Evolutionary conservation across 1,140 invertebrate species (phyloP).

Genomic region (Himalopsyche phryganea): DNA sequence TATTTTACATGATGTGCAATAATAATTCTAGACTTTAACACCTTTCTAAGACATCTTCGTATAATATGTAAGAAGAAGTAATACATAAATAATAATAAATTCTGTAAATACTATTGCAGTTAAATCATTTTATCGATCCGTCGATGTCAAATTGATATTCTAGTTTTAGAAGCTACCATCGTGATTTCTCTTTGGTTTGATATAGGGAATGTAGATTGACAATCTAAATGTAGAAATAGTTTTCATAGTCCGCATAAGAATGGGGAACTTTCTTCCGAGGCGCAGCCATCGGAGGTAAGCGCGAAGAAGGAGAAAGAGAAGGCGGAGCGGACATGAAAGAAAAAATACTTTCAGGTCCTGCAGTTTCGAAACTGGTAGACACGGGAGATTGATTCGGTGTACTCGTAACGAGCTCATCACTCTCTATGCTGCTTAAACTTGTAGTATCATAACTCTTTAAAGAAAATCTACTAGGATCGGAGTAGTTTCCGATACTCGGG

Average conservation of each 20-base stretch:
- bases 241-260: conserved; percentile 58
- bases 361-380: conserved; percentile 26
- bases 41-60: too few relatives aligned
- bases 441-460: conserved; percentile 28
- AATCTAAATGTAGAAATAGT: conserved; percentile 59
- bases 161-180: too few relatives aligned
- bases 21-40: too few relatives aligned
- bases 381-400: conserved; percentile 35
- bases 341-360: conserved; percentile 5
- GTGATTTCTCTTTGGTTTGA: conserved; percentile 7
- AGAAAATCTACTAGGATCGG: conserved; percentile 23
- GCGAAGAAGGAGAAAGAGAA: conserved; percentile 44
- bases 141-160: too few relatives aligned
- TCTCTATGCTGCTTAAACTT: conserved; percentile 30
- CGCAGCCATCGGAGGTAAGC: conserved; percentile 40
- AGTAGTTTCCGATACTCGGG: conserved; percentile 49
- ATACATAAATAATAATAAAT: too few relatives aligned
- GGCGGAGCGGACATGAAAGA: conserved; percentile 41
- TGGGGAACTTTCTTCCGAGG: conserved; percentile 35
- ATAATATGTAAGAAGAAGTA: too few relatives aligned
- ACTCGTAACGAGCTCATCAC: conserved; percentile 27
- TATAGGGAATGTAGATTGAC: not conserved
- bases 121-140: too few relatives aligned
- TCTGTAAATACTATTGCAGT: too few relatives aligned
- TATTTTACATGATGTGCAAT: too few relatives aligned